Base-by-base conservation (phyloP, 2,113 vertebrate genomes). In the Psettodes erumei region DNA sequence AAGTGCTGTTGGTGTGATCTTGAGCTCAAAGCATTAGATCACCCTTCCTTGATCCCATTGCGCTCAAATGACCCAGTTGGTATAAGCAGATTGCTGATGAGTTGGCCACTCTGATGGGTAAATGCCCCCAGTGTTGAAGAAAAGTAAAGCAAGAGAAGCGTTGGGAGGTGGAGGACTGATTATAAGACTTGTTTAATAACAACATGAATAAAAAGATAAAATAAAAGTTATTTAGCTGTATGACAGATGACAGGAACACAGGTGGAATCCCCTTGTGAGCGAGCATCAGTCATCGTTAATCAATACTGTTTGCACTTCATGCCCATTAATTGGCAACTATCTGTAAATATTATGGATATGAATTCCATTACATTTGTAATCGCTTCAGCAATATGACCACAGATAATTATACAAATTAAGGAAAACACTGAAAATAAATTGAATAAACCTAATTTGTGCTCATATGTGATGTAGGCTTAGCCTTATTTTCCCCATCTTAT, bases 61-160 rank as follows among this genome's bases (percentile, higher is more conserved):
- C 68, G 64, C 71, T 60, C 64, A 81, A 76, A 75, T 84, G 85
- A 85, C 81, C 78, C 76, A 77, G 65, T 81, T 77, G 70, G 60
- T 77, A 23, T 86, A 83, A 90, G 67, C 47, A 75, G 81, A 80
- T 82, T 84, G 82, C 59, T 60, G 37, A 77, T 81, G 37, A 61
- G 71, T 60, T 51, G 56, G 4, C 28, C 38, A 48, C 55, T 61
- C 47, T 66, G 42, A 43, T 43, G 37, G 13, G 50, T 64, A 66
- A 84, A 62, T 66, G 38, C 54, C 67, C 75, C 6, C 27, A 35
- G 15, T 45, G 40, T 59, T 50, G 47, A 40, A 1, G 21, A 21
- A 48, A 32, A 55, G 37, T 70, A 21, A 75, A 16, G 58, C 38
- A 16, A 74, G 38, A 37, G 27, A 58, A 23, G 21, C 42, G 23